Conservation (phyloP, 2,797 vertebrate genomes). For the Trachurus trachurus region DNA sequence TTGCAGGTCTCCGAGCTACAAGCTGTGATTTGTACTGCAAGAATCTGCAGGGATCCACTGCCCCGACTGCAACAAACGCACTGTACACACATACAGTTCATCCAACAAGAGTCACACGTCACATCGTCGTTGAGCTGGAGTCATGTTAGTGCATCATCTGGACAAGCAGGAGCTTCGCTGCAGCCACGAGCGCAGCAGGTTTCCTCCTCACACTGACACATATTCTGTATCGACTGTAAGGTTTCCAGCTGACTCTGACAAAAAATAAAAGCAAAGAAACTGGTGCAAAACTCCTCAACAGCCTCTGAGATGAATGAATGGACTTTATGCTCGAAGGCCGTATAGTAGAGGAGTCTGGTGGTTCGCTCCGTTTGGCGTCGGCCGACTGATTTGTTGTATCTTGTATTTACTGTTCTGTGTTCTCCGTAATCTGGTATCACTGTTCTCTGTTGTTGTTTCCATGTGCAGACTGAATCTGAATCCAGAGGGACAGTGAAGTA, state of each 20-base stretch:
- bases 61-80: not conserved
- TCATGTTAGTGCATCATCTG: not conserved
- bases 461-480: not conserved
- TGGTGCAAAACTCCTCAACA: no score
- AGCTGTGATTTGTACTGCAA: constrained; percentile 22
- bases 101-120: not conserved
- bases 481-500: constrained; percentile 32
- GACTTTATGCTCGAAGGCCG: no score
- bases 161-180: not conserved
- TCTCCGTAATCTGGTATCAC: constrained; percentile 40
- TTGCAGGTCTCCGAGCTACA: constrained; percentile 6
- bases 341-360: not conserved
- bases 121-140: no score
- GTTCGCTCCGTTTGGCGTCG: constrained; percentile 7
- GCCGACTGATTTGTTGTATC: not conserved
- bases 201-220: no score
- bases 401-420: constrained; percentile 53
- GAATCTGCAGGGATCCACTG: constrained; percentile 8
- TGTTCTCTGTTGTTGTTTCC: constrained; percentile 36
- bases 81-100: no score
- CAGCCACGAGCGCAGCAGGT: not conserved
- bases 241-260: not conserved
- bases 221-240: not conserved
- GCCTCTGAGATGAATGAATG: no score
- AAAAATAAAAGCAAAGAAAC: not conserved